A percentile compares a stretch with the other conserved stretches of the same genome.
Evolutionary conservation across 2,797 vertebrate species (phyloP).

Genomic region (Enteromius fasciolatus): DNA sequence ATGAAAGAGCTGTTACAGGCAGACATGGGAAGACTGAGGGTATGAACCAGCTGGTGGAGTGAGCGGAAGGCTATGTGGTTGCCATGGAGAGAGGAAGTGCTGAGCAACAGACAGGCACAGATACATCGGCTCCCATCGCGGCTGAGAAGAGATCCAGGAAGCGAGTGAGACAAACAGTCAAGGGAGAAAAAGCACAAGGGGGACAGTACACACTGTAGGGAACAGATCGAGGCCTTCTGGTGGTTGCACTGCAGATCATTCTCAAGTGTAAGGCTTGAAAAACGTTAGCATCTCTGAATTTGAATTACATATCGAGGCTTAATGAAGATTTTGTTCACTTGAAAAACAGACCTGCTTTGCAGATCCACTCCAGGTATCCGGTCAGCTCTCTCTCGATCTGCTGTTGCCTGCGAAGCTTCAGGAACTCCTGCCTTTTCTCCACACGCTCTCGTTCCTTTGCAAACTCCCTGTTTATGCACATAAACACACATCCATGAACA

Average conservation of each 20-base stretch:
- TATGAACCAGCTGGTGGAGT: conserved; percentile 31
- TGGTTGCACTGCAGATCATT: not conserved
- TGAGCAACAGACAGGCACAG: conserved; percentile 30
- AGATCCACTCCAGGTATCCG: conserved; percentile 96
- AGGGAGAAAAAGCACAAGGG: conserved; percentile 10
- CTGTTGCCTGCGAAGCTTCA: conserved; percentile 94
- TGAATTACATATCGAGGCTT: not conserved
- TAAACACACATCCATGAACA: conserved; percentile 44
- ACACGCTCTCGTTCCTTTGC: conserved; percentile 95
- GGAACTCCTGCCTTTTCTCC: conserved; percentile 93
- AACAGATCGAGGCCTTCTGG: not conserved
- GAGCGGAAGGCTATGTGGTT: conserved; percentile 24
- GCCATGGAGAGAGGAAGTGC: conserved; percentile 37
- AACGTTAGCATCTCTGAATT: not conserved
- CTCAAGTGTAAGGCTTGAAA: conserved; percentile 1
- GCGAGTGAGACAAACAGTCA: conserved; percentile 18
- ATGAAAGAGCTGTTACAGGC: conserved; percentile 28
- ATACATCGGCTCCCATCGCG: conserved; percentile 9
- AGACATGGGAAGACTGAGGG: conserved; percentile 10
- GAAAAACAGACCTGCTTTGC: conserved; percentile 84
- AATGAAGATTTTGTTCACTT: not conserved
- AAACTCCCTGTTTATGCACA: conserved; percentile 82
- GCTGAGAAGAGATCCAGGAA: conserved; percentile 18
- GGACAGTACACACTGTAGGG: not conserved
- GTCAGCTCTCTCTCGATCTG: conserved; percentile 96